Evolutionary conservation across 2,797 vertebrate species (phyloP), one percentile per base, ranked within the genome.

Genomic region (Gadopsis bispinosus): DNA sequence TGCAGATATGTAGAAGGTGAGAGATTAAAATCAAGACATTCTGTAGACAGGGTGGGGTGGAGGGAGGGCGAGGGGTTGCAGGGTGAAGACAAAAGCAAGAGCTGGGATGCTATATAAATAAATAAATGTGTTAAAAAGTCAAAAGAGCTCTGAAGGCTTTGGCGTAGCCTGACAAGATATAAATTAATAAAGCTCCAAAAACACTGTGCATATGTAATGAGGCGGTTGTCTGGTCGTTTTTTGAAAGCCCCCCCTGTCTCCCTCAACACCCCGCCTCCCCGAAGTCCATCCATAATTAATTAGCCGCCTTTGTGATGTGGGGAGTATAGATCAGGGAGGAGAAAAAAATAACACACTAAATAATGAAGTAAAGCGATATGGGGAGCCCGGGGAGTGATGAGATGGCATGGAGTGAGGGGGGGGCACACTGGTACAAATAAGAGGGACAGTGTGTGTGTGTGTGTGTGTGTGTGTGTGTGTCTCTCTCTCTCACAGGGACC

Each of bases 351-450:
- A 93, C 91, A 93, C 16, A 56, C 80, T 93, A 92, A 94, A 93
- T 94, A 92, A 94, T 93, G 87, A 92, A 93, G 89, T 93, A 94
- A 93, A 93, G 92, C 35, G 85, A 92, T 92, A 91, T 65, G 54
- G 69, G 68, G 77, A 91, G 81, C 88, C 90, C 59, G 5, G 33
- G 89, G 88, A 83, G 84, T 70, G 73, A 83, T 87, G 83, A 81
- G 75, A 87, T 87, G 88, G 86, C 84, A 91, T 72, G 58, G 80
- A 86, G 78, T 75, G 67, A 11, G 5, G 56, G 48, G 50, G 76
- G 82, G 87, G 69, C 54, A 83, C 86, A 74, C 11, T 82, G 88
- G 77, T 89, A 85, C 84, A 86, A 76, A 85, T 74, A 82, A 89
- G 72, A 73, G 53, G 72, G 78, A 51, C 61, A 45, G 59, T 29